phyloP scores from a whole-genome alignment of 2,888 invertebrate species.

The Eledone cirrhosa region DNA sequence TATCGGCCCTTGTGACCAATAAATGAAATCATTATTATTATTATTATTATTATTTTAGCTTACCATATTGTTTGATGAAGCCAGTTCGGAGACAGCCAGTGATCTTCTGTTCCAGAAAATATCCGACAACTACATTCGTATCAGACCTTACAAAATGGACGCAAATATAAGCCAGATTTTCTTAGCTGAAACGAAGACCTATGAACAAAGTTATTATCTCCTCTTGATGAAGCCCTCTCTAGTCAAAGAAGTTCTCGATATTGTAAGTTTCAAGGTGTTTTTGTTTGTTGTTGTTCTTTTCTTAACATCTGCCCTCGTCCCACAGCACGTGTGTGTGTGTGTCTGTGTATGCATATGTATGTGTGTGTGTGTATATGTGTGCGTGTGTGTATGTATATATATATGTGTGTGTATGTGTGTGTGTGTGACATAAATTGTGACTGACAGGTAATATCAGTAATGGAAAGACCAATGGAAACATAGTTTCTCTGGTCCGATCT shows the following conservation, averaged over 20 bases:
- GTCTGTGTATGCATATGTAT: neutral
- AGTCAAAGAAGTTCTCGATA: neutral
- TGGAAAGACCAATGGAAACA: no score
- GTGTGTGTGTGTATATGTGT: neutral
- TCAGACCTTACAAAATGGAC: neutral
- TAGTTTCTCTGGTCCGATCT: no score
- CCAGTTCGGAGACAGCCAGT: neutral
- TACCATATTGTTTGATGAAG: neutral
- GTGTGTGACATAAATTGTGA: neutral
- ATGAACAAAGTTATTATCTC: no score
- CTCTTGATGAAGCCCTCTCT: neutral
- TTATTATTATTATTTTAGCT: no score
- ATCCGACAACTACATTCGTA: neutral
- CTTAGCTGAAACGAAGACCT: no score
- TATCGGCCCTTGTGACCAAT: no score
- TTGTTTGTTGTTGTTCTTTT: no score
- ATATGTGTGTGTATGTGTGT: neutral
- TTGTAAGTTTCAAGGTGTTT: neutral
- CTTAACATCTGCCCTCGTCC: neutral
- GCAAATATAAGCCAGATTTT: neutral
- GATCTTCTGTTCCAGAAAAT: conserved; percentile 7
- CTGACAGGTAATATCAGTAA: no score
- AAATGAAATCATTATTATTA: no score
- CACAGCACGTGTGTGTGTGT: neutral
- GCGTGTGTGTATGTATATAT: neutral